These are phyloP conservation scores for Polypedilum pembai DNA, from an alignment of 1,140 invertebrate genomes.

Conservation along the genomic window DNA sequence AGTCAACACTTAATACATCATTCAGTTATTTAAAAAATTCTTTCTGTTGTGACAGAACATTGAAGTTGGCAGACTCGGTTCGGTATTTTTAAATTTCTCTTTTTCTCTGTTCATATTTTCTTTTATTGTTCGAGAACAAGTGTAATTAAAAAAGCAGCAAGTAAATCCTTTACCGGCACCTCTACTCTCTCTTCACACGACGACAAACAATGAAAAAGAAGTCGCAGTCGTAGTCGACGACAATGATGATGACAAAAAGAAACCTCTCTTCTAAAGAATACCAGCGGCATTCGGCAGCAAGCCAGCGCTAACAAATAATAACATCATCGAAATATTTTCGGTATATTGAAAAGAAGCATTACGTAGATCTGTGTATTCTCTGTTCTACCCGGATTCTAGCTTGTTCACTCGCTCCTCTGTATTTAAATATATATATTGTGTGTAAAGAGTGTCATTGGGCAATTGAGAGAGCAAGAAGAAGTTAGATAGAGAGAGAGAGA, in stretches of 20 bases:
- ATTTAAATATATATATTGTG: not conserved
- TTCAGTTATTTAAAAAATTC: not conserved
- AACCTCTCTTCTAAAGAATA: not conserved
- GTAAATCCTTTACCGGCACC: no score
- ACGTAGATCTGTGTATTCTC: not conserved
- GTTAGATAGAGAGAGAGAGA: not conserved
- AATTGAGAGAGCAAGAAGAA: not conserved
- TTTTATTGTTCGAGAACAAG: no score
- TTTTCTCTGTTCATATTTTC: no score
- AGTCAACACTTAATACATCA: conserved; percentile 13
- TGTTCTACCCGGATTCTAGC: conserved; percentile 10
- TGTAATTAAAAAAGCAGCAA: no score
- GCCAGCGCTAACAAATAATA: not conserved
- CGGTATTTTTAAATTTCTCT: no score
- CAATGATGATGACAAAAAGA: not conserved
- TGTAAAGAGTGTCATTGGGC: conserved; percentile 4
- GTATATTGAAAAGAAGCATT: conserved; percentile 12
- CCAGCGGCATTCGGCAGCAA: not conserved
- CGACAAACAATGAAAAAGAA: not conserved
- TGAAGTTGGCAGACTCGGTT: conserved; percentile 6
- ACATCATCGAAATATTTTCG: conserved; percentile 18
- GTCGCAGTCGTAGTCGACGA: not conserved
- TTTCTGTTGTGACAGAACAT: conserved; percentile 11
- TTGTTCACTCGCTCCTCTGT: not conserved
- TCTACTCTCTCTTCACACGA: no score